Evolutionary conservation across 2,113 vertebrate genomes (phyloP).

Genomic region (Poecilia latipinna): DNA sequence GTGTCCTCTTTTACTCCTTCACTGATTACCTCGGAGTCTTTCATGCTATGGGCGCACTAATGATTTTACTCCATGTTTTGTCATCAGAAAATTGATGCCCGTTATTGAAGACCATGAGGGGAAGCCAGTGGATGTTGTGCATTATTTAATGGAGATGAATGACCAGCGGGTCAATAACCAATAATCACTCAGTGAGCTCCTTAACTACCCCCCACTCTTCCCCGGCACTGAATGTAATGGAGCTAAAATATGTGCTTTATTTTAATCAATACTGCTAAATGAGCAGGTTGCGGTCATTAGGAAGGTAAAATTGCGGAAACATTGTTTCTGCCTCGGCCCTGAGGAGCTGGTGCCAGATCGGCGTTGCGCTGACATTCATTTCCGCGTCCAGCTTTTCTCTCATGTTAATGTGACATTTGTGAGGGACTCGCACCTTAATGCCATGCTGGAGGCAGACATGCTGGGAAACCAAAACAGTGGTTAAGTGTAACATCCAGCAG

Average conservation of each 20-base stretch:
- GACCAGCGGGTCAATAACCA: constrained; percentile 27
- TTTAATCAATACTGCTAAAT: constrained; percentile 24
- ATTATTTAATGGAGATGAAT: constrained; percentile 35
- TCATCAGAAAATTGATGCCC: constrained; percentile 35
- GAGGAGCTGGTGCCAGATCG: constrained; percentile 33
- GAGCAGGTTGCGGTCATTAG: constrained; percentile 23
- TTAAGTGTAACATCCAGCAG: constrained; percentile 53
- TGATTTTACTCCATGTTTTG: constrained; percentile 10
- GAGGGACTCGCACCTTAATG: constrained; percentile 20
- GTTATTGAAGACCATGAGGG: background rate
- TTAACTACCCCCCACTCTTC: constrained; percentile 2
- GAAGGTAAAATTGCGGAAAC: constrained; percentile 13
- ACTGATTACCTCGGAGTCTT: constrained; percentile 29
- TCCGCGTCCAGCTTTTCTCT: constrained; percentile 23
- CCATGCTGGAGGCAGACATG: constrained; percentile 23
- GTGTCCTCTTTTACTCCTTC: constrained; percentile 34
- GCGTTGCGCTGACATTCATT: constrained; percentile 57
- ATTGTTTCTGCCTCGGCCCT: constrained; percentile 20
- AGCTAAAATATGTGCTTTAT: constrained; percentile 26
- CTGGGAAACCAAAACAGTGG: constrained; percentile 48
- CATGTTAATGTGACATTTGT: constrained; percentile 71
- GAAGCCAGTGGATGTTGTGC: constrained; percentile 5
- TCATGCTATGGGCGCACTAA: constrained; percentile 4
- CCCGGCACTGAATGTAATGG: constrained; percentile 19
- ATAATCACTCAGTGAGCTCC: constrained; percentile 24